Evolutionary conservation across 2,113 vertebrate genomes (phyloP), one percentile per base, ranked within the genome.

Genomic region (Saguinus imperator): DNA sequence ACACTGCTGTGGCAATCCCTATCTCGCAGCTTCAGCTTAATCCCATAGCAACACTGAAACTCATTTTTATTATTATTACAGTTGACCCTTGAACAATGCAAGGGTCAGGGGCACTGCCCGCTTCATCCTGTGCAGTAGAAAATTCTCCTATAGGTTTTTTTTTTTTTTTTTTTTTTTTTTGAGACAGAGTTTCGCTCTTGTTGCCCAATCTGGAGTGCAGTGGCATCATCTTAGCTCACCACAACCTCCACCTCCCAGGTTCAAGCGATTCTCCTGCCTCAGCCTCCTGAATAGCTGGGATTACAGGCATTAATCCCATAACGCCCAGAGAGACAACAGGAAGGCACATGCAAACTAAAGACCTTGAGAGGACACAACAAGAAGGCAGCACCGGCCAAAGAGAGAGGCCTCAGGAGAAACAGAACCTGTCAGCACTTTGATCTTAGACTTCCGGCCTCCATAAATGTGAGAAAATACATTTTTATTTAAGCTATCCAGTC

Each of bases 381-480:
- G 66, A 77, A 85, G 32, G 25, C 40, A 20, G 43, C 61, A 23
- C 14, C 66, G 75, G 10, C 25, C 50, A 93, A 27, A 13, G 61
- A 84, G 17, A 84, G 43, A 35, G 20, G 37, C n/a, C 81, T 93
- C 43, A 84, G 4, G 27, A 79, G 45, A 84, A 91, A 73, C 45
- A 55, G 89, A 81, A 52, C 50, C 76, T 79, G 17, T 37, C 16
- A 20, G 6, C 8, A 92, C 13, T 32, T 77, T 64, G 17, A 72
- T 80, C 40, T 90, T 72, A 29, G 57, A 72, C 50, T 45, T 96
- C 75, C 9, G 12, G 32, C 50, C 9, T 90, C 68, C n/a, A 82
- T 48, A 81, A 70, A 76, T 12, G 17, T 92, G 55, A 91, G 58
- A 83, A 91, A 94, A 95, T 94, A 55, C 52, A 93, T 82, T 76